A percentile compares a stretch with the other conserved stretches of the same genome.
These are phyloP conservation scores for Typhlomys cinereus DNA, from an alignment of 2,113 vertebrate species.

Conservation along the genomic window DNA sequence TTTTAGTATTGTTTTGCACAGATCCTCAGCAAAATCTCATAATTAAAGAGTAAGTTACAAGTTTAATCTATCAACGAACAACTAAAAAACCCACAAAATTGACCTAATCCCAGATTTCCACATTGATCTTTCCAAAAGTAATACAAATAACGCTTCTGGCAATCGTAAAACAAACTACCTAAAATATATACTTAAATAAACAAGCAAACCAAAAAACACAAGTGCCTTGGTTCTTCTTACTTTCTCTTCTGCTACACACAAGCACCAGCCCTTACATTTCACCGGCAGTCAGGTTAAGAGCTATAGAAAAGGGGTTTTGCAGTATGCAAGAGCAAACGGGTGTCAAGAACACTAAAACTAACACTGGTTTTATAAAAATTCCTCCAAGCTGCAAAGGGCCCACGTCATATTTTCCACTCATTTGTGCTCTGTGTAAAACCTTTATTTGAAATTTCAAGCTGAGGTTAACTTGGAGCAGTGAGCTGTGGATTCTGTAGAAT, in stretches of 20 bases:
- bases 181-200: background rate
- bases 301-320: constrained; percentile 70
- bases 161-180: constrained; percentile 61
- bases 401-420: constrained; percentile 77
- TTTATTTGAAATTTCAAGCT: constrained; percentile 77
- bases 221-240: constrained; percentile 13
- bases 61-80: constrained; percentile 74
- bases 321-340: constrained; percentile 50
- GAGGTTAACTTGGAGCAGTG: constrained; percentile 72
- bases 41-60: constrained; percentile 52
- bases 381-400: constrained; percentile 62
- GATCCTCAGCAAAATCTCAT: constrained; percentile 3
- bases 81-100: background rate
- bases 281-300: constrained; percentile 69
- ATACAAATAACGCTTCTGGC: constrained; percentile 47
- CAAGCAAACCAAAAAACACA: too few relatives aligned
- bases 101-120: constrained; percentile 32
- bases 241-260: constrained; percentile 33
- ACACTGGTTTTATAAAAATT: constrained; percentile 71
- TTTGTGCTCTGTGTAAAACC: constrained; percentile 54
- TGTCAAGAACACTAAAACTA: constrained; percentile 75
- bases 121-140: constrained; percentile 59
- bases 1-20: constrained; percentile 65
- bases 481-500: constrained; percentile 71
- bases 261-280: constrained; percentile 43